Percentiles rank a stretch among this genome's conserved stretches.
These are phyloP conservation scores for Notodonta dromedarius DNA, from an alignment of 2,888 invertebrate species.

Conservation along the genomic window DNA sequence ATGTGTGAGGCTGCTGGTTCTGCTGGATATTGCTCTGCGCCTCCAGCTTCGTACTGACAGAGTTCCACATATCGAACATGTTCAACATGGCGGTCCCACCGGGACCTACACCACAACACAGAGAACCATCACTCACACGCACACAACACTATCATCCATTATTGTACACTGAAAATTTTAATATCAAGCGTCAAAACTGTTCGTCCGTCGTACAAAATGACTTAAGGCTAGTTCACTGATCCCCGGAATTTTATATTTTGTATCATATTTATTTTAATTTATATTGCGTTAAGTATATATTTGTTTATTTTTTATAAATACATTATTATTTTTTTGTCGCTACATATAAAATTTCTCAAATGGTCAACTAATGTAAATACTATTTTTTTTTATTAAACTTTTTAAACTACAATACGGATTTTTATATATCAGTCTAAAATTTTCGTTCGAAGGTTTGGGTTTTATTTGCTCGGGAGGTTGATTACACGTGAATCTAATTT, in stretches of 20 bases:
- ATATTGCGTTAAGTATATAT: slow-evolving; percentile 54
- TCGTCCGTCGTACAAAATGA: slow-evolving; percentile 71
- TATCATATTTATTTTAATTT: slow-evolving; percentile 54
- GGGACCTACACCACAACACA: slow-evolving; percentile 46
- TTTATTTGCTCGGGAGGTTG: slow-evolving; percentile 71
- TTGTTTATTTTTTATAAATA: slow-evolving; percentile 54
- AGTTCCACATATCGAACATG: slow-evolving; percentile 94
- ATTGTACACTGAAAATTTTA: slow-evolving; percentile 58
- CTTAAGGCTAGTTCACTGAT: slow-evolving; percentile 79
- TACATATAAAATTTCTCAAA: slow-evolving; percentile 81
- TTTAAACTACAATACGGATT: slow-evolving; percentile 66
- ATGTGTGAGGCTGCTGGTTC: slow-evolving; percentile 90
- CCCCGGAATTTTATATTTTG: slow-evolving; percentile 66
- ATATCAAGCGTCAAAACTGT: slow-evolving; percentile 65
- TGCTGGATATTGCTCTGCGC: slow-evolving; percentile 86
- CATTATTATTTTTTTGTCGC: slow-evolving; percentile 51
- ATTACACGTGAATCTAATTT: slow-evolving; percentile 59
- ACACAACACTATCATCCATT: slow-evolving; percentile 56
- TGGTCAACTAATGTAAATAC: slow-evolving; percentile 84
- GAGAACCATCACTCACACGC: slow-evolving; percentile 41
- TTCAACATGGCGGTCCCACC: slow-evolving; percentile 78
- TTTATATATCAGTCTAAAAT: slow-evolving; percentile 83
- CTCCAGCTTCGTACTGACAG: slow-evolving; percentile 90
- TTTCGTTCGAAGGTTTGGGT: slow-evolving; percentile 78
- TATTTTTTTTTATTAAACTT: slow-evolving; percentile 60